Base-by-base conservation (phyloP, 2,797 vertebrate genomes). In the Rallus crepitans region DNA sequence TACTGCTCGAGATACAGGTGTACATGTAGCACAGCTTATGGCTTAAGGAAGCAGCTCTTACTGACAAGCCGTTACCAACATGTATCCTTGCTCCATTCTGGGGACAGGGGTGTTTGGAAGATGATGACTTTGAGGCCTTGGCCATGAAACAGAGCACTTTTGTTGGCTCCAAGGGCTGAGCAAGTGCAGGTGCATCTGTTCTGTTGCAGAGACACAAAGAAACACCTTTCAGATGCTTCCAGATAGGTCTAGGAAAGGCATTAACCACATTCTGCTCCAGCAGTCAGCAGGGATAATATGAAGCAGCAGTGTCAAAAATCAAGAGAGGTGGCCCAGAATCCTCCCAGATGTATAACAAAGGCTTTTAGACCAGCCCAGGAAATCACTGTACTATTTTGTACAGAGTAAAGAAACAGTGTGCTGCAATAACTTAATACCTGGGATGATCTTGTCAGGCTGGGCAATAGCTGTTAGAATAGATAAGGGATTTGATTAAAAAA, bases 281-380 rank as follows among this genome's bases (percentile, higher is more conserved):
- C 39, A 40, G 28, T 30, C 53, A 53, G 17, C 0, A 33, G 4
- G n/a, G 24, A 30, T n/a, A 9, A 24, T 12, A 33, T 4, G 9
- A 75, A 68, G 25, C 10, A 73, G 69, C 12, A 55, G 39, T 7
- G 39, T 68, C 86, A 39, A 60, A 65, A 55, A 40, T 19, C 35
- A 48, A 31, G 3, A 56, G 31, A 40, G 12, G 23, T 9, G 8
- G 24, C 18, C n/a, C 16, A 24, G 8, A 40, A 40, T 30, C 45
- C 33, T 35, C 15, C 24, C 3, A 39, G 9, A 42, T 25, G 23
- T 14, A 1, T 8, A 53, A 27, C 0, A 45, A 18, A 6, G 52
- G 30, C 13, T 42, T 55, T 66, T 21, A 61, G 35, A 13, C 6
- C 5, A 35, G 16, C 30, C 27, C 31, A n/a, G 39, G 35, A 40